Conservation (phyloP, 2,888 invertebrate genomes). For the Hermodice carunculata region DNA sequence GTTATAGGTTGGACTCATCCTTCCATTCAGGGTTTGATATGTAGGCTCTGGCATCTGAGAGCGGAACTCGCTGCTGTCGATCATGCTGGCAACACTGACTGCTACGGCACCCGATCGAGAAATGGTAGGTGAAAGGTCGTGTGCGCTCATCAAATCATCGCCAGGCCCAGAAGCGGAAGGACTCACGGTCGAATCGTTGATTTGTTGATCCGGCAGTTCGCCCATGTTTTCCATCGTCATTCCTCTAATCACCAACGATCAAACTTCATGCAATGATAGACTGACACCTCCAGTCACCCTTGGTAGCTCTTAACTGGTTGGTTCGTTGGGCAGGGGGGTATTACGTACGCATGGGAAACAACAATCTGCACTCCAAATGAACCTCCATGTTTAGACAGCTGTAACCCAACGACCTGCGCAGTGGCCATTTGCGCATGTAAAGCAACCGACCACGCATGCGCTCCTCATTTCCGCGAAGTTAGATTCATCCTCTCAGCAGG, state of each 20-base stretch:
- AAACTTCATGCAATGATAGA: slow-evolving; percentile 65
- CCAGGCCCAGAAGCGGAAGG: slow-evolving; percentile 37
- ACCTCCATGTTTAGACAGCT: slow-evolving; percentile 69
- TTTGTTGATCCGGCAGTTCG: slow-evolving; percentile 66
- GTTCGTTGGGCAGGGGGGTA: slow-evolving; percentile 53
- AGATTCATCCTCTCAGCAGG: slow-evolving; percentile 9
- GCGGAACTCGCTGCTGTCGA: slow-evolving; percentile 81
- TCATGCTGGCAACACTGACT: slow-evolving; percentile 80
- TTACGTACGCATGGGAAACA: slow-evolving; percentile 62
- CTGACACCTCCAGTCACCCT: slow-evolving; percentile 65
- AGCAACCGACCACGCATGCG: slow-evolving; percentile 31
- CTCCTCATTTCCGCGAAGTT: slow-evolving; percentile 14
- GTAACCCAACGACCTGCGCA: slow-evolving; percentile 65
- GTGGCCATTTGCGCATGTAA: slow-evolving; percentile 27
- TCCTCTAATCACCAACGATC: slow-evolving; percentile 66
- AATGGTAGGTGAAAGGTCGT: slow-evolving; percentile 52
- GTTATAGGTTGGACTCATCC: slow-evolving; percentile 79
- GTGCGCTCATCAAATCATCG: slow-evolving; percentile 44
- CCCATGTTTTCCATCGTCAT: slow-evolving; percentile 71
- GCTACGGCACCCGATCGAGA: slow-evolving; percentile 75
- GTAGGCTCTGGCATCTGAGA: slow-evolving; percentile 86
- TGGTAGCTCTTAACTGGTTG: slow-evolving; percentile 60
- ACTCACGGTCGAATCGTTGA: slow-evolving; percentile 14
- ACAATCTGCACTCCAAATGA: slow-evolving; percentile 58
- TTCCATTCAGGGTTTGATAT: slow-evolving; percentile 92